Evolutionary conservation across 2,797 vertebrate species (phyloP), one percentile per base, ranked within the genome.

Genomic region (Psittacula echo): DNA sequence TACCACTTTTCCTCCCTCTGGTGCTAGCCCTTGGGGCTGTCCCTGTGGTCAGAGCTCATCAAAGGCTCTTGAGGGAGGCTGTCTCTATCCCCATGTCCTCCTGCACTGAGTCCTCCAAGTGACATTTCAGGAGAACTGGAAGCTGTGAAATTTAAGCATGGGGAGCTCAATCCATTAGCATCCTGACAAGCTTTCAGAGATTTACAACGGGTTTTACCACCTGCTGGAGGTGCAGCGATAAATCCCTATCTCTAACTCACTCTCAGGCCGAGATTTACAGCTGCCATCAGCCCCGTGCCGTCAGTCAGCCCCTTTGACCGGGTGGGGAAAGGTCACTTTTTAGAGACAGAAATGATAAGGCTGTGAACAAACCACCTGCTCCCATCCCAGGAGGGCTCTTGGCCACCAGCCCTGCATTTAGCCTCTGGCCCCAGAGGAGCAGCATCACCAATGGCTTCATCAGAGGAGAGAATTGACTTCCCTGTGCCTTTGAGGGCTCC

Each of bases 201-300:
- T 97, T 97, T 97, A 97, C 95, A 81, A 37, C 56, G 89, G 91
- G 80, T 95, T 96, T 97, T 96, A 96, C 95, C 95, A 94, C 94
- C 96, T 91, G 93, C 94, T 76, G 90, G 74, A 97, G 94, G 96
- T 92, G 93, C 83, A 62, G 95, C 93, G 78, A 88, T 94, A 90
- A 90, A 93, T 94, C 81, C 94, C 96, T 94, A 85, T 94, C 93
- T 89, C 95, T 77, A 89, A 44, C 85, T 96, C 93, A 37, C 94
- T 91, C 92, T 58, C 73, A 80, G 85, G 34, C 87, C 73, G 51
- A 93, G 96, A 97, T 97, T 97, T 96, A 97, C 87, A 92, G 95
- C 96, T 95, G 94, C 93, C 89, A 84, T 77, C 96, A 95, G 87
- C 93, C 83, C 95, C 54, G 27, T 94, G 95, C 96, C 95, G 80